Percentiles rank a stretch among this genome's conserved stretches.
Conservation (phyloP, 1,140 invertebrate genomes). For the Micrasema longulum region DNA sequence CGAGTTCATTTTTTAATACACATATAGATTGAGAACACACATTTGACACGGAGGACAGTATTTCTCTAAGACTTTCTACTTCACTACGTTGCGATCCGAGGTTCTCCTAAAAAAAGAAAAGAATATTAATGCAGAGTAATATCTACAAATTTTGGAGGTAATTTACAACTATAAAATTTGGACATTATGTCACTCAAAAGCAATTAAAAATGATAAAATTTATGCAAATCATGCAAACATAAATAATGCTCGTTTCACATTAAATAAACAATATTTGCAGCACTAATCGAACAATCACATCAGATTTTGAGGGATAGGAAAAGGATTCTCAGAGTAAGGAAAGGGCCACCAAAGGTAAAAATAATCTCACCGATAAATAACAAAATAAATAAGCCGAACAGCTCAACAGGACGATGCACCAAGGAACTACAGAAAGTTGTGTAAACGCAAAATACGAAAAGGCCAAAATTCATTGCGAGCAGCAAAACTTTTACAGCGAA, state of each 20-base stretch:
- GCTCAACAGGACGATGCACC: constrained; percentile 20
- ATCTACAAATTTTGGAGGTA: not conserved
- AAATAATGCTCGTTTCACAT: too few relatives aligned
- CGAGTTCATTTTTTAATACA: constrained; percentile 72
- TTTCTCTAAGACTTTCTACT: constrained; percentile 67
- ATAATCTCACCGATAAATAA: constrained; percentile 5
- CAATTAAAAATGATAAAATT: too few relatives aligned
- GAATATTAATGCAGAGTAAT: constrained; percentile 3
- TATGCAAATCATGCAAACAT: too few relatives aligned
- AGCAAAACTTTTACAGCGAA: not conserved
- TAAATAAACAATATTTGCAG: too few relatives aligned
- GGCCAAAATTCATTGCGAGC: too few relatives aligned
- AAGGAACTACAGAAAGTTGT: constrained; percentile 24
- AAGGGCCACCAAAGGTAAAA: constrained; percentile 12
- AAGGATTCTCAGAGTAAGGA: constrained; percentile 2
- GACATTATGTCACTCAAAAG: not conserved
- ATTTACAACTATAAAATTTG: not conserved
- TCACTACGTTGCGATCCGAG: constrained; percentile 69
- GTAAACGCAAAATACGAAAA: not conserved
- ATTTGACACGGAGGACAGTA: constrained; percentile 64
- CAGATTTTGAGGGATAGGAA: not conserved
- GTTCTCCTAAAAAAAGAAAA: constrained; percentile 67
- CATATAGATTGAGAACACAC: constrained; percentile 69
- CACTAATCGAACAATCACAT: not conserved
- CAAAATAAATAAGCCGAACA: constrained; percentile 19